Base-by-base conservation (phyloP, 2,113 vertebrate species). In the Ramphastos sulfuratus region DNA sequence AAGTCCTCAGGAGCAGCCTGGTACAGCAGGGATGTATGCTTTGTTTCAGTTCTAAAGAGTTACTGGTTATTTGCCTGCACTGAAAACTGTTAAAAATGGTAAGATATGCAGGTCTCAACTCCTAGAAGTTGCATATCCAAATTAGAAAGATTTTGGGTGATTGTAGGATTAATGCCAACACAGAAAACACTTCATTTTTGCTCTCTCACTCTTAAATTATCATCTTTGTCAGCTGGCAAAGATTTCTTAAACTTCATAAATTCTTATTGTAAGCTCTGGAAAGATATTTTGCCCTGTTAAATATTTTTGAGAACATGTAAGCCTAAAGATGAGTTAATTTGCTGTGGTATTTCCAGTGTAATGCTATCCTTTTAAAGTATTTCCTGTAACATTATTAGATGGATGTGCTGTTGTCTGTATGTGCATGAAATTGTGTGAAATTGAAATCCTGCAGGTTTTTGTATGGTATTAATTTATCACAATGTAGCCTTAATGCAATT, bases 381-480 rank as follows among this genome's bases (percentile, higher is more conserved):
- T 88, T 88, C 72, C 35, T 74, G 6, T 81, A 61, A 78, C 21
- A 4, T 16, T 67, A 5, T 84, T 94, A 92, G 50, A 61, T 90
- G 52, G 30, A 75, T 79, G 30, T 86, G 16, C 65, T 86, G 5
- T 64, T 92, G 76, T 78, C 87, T 78, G 21, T 81, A 55, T 72
- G 39, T 90, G 85, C 1, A 0, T 94, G 90, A 94, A 96, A 93
- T 85, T 61, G 79, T 91, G 85, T 96, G 91, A 94, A 95, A 95
- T 94, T 90, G 81, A 92, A 90, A 94, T 96, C 50, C 48, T 59
- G 55, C 35, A 83, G 55, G 39, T 91, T 92, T 96, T 91, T 91
- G 70, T 75, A 21, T 0, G 35, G 65, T 82, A 23, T 72, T 90
- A 84, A 91, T 92, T 84, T 90, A 50, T 76, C 27, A 84, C 85